A percentile compares a stretch with the other conserved stretches of the same genome.
These are phyloP conservation scores for Meteorus colon DNA, from an alignment of 2,888 invertebrate species.

Conservation along the genomic window DNA sequence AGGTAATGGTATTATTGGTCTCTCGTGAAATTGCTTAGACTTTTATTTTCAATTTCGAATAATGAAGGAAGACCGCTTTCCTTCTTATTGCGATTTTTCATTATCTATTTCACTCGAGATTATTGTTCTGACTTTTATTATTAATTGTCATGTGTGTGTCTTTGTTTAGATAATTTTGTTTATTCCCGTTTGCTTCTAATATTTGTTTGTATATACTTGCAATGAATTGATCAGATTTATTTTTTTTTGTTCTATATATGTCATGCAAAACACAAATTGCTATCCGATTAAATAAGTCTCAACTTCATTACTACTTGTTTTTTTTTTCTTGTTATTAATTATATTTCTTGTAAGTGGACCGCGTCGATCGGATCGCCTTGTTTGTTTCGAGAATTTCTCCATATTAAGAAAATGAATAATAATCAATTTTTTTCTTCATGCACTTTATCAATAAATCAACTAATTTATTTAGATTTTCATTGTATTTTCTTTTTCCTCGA, in stretches of 20 bases:
- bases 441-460: background rate
- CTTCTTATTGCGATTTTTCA: background rate
- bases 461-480: background rate
- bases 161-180: conserved; percentile 12
- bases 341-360: conserved; percentile 22
- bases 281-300: conserved; percentile 24
- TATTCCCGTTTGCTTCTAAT: conserved; percentile 10
- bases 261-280: conserved; percentile 11
- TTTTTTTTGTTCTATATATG: conserved; percentile 45
- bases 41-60: background rate
- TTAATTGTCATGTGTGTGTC: background rate
- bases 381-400: conserved; percentile 38
- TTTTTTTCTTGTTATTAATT: conserved; percentile 5
- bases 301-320: conserved; percentile 16
- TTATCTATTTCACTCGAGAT: background rate
- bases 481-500: background rate
- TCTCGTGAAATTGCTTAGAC: background rate
- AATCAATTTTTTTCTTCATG: conserved; percentile 16
- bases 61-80: conserved; percentile 9
- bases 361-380: conserved; percentile 45
- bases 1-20: background rate
- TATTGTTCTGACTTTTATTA: background rate
- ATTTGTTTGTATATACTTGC: conserved; percentile 30
- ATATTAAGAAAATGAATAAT: conserved; percentile 29
- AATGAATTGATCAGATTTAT: conserved; percentile 43